Evolutionary conservation across 2,888 invertebrate genomes (phyloP).

Genomic region (Chromoteleia sp.): DNA sequence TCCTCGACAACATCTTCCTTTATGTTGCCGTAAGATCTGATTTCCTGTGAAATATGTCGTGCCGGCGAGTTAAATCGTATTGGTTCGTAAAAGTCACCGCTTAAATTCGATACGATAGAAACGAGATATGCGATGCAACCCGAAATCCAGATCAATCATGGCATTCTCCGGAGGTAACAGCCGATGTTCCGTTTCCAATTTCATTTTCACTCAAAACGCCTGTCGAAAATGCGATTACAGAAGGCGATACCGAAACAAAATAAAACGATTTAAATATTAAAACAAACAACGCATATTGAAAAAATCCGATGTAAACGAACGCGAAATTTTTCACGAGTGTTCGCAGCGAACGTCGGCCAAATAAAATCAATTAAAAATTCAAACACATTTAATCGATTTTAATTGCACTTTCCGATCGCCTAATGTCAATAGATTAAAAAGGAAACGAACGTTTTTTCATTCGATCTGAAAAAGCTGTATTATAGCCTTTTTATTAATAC

Average conservation of each 20-base stretch:
- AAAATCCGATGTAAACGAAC: constrained; percentile 6
- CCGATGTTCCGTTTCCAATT: constrained; percentile 51
- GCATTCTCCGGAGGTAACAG: constrained; percentile 59
- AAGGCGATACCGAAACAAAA: constrained; percentile 34
- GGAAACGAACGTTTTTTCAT: too few relatives aligned
- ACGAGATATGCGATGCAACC: constrained; percentile 63
- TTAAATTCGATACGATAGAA: constrained; percentile 68
- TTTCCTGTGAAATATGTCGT: constrained; percentile 69
- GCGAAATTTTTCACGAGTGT: background rate
- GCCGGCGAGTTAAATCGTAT: constrained; percentile 62
- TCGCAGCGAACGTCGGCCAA: background rate
- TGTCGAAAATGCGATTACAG: constrained; percentile 44
- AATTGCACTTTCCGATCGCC: too few relatives aligned
- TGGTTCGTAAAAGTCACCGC: constrained; percentile 63
- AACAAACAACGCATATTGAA: constrained; percentile 19
- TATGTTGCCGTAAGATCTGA: constrained; percentile 65
- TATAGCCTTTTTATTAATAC: too few relatives aligned
- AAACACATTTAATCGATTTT: background rate
- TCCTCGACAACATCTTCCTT: constrained; percentile 54
- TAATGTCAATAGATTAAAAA: too few relatives aligned
- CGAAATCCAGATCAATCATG: constrained; percentile 66
- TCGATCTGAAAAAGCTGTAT: too few relatives aligned
- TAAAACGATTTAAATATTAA: constrained; percentile 16
- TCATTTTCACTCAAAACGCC: constrained; percentile 55
- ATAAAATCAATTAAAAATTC: background rate